Evolutionary conservation across 2,113 vertebrate genomes (phyloP).

Genomic region (Chloebia gouldiae): DNA sequence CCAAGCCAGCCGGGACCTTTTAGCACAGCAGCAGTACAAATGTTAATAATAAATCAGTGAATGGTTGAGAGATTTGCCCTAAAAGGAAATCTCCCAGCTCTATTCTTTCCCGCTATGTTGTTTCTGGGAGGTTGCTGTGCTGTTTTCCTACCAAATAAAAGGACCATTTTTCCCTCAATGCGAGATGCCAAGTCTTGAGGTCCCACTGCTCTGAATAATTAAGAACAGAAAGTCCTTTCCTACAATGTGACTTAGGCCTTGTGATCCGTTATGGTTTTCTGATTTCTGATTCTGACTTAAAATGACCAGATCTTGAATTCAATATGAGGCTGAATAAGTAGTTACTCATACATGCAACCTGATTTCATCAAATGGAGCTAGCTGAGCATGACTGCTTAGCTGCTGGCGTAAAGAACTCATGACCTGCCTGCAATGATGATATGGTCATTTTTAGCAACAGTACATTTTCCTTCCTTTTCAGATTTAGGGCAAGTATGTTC

Average conservation of each 20-base stretch:
- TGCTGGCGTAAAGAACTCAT: background rate
- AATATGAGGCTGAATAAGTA: background rate
- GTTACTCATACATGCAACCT: conserved; percentile 37
- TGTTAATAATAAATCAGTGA: conserved; percentile 50
- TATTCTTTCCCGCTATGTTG: conserved; percentile 20
- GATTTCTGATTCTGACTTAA: conserved; percentile 20
- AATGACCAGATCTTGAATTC: conserved; percentile 4
- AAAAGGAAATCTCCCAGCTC: conserved; percentile 44
- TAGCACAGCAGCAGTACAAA: conserved; percentile 15
- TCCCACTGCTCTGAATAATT: conserved; percentile 25
- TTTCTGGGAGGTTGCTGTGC: conserved; percentile 27
- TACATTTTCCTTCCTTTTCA: conserved; percentile 22
- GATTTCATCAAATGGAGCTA: conserved; percentile 35
- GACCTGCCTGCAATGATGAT: background rate
- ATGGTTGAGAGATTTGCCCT: conserved; percentile 41
- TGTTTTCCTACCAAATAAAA: background rate
- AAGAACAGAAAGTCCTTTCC: conserved; percentile 39
- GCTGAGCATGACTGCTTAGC: conserved; percentile 14
- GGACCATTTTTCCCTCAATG: background rate
- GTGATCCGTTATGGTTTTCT: background rate
- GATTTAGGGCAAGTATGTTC: background rate
- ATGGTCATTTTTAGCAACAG: conserved; percentile 30
- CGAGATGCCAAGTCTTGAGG: background rate
- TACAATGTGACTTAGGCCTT: conserved; percentile 18
- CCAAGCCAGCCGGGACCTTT: background rate